Conservation (phyloP, 2,888 invertebrate genomes). For the Meganola albula region DNA sequence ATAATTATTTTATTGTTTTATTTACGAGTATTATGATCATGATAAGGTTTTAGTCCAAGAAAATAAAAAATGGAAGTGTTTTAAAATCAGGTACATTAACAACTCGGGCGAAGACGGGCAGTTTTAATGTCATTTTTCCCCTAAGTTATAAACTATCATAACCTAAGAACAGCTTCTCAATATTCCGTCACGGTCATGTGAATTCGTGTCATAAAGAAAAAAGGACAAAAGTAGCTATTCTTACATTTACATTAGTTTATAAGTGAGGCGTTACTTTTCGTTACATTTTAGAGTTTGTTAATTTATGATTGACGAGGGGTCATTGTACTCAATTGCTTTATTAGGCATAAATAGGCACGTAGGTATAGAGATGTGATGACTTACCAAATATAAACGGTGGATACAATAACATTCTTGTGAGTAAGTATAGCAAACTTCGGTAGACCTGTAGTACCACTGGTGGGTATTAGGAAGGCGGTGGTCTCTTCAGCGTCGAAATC, state of each 20-base stretch:
- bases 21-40: too few relatives aligned
- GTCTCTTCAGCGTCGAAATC: slow-evolving; percentile 51
- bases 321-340: neutral
- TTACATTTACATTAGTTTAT: too few relatives aligned
- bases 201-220: neutral
- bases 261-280: too few relatives aligned
- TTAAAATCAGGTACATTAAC: too few relatives aligned
- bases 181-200: neutral
- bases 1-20: too few relatives aligned
- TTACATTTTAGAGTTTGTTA: too few relatives aligned
- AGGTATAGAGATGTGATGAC: neutral
- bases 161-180: neutral
- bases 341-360: neutral
- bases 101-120: too few relatives aligned
- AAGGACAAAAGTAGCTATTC: too few relatives aligned
- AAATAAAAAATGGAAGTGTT: too few relatives aligned
- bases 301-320: neutral
- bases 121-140: too few relatives aligned
- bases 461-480: slow-evolving; percentile 43
- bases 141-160: too few relatives aligned
- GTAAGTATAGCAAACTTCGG: slow-evolving; percentile 53
- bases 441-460: slow-evolving; percentile 59
- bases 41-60: too few relatives aligned
- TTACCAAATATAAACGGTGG: slow-evolving; percentile 44
- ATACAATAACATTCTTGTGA: slow-evolving; percentile 46